Evolutionary conservation across 2,797 vertebrate species (phyloP).

Genomic region (Dallia pectoralis): DNA sequence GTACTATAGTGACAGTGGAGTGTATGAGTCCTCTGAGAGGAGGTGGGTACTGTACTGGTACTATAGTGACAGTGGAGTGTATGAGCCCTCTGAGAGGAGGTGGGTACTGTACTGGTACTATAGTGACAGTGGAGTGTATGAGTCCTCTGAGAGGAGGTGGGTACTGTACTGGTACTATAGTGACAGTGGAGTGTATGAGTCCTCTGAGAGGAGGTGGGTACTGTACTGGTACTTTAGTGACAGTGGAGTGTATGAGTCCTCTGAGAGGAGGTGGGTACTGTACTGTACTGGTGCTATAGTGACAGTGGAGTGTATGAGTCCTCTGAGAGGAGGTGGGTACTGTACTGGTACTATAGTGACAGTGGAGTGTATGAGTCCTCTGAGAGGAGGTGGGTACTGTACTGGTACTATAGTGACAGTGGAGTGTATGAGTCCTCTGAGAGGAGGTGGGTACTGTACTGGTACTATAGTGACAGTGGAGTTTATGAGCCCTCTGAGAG

Average conservation of each 20-base stretch:
- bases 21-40: slow-evolving; percentile 88
- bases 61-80: slow-evolving; percentile 88
- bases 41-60: slow-evolving; percentile 70
- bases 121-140: slow-evolving; percentile 92
- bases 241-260: slow-evolving; percentile 92
- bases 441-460: slow-evolving; percentile 76
- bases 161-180: slow-evolving; percentile 39
- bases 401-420: slow-evolving; percentile 75
- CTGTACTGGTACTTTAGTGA: slow-evolving; percentile 64
- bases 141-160: slow-evolving; percentile 87
- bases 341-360: slow-evolving; percentile 64
- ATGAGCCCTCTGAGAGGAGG: slow-evolving; percentile 88
- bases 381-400: slow-evolving; percentile 78
- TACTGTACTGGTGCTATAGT: slow-evolving; percentile 37
- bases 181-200: slow-evolving; percentile 94
- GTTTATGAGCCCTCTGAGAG: slow-evolving; percentile 90
- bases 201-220: slow-evolving; percentile 83
- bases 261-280: slow-evolving; percentile 80
- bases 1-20: slow-evolving; percentile 82
- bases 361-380: slow-evolving; percentile 93
- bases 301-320: slow-evolving; percentile 96
- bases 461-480: slow-evolving; percentile 80
- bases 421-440: slow-evolving; percentile 91
- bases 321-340: slow-evolving; percentile 81
- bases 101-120: slow-evolving; percentile 51